phyloP scores from a whole-genome alignment of 2,113 vertebrate species.

The Rynchops niger region DNA sequence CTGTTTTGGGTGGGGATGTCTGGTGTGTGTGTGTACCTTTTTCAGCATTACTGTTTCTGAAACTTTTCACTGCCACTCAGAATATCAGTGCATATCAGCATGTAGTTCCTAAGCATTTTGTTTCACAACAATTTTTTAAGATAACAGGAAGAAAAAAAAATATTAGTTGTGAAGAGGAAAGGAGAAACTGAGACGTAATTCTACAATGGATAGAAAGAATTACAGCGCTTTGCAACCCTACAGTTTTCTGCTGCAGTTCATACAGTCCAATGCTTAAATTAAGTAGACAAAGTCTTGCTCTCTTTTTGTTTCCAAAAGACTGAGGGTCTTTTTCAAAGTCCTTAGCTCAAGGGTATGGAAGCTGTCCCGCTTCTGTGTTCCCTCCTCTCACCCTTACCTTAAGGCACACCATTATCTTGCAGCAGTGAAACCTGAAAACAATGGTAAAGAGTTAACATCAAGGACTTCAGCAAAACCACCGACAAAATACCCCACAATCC shows the following conservation, averaged over 20 bases:
- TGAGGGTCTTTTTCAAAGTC: neutral
- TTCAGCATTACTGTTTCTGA: neutral
- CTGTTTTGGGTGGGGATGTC: neutral
- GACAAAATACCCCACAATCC: neutral
- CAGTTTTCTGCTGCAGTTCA: neutral
- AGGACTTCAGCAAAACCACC: slow-evolving; percentile 21
- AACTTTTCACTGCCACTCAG: neutral
- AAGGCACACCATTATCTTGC: neutral
- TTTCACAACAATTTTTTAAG: neutral
- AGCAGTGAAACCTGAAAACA: slow-evolving; percentile 6
- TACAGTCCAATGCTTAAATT: neutral
- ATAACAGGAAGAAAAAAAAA: neutral
- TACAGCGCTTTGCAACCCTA: neutral
- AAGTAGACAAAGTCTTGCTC: neutral
- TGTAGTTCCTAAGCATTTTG: neutral
- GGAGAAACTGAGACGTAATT: neutral
- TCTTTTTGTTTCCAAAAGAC: neutral
- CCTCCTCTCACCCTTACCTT: neutral
- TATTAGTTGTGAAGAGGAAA: neutral
- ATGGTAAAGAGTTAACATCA: slow-evolving; percentile 29
- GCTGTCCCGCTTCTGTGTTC: neutral
- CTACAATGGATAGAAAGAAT: neutral
- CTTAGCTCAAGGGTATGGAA: neutral
- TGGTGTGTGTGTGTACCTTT: neutral
- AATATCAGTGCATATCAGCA: neutral